Evolutionary conservation across 2,797 vertebrate genomes (phyloP).

Genomic region (Acanthopagrus latus): DNA sequence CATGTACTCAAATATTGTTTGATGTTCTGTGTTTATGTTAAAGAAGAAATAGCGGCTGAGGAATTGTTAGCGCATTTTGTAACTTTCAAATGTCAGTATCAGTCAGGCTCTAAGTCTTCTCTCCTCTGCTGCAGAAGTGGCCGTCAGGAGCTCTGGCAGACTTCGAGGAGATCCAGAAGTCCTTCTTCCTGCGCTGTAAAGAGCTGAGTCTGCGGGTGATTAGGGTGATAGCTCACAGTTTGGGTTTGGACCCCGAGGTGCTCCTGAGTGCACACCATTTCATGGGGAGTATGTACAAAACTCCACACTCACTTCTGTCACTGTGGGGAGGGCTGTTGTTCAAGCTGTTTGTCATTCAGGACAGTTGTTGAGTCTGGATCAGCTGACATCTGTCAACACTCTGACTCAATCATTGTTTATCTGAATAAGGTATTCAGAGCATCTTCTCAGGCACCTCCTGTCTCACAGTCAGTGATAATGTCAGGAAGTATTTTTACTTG

Average conservation of each 20-base stretch:
- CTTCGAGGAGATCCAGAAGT: constrained; percentile 68
- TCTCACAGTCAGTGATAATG: not conserved
- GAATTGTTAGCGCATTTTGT: not conserved
- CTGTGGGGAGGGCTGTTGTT: not conserved
- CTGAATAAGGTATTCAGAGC: not conserved
- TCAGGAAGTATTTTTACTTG: not conserved
- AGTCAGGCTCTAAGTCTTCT: not conserved
- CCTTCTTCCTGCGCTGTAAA: constrained; percentile 80
- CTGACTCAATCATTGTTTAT: not conserved
- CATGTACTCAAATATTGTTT: too few species aligned
- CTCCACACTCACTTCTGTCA: not conserved
- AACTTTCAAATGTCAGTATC: not conserved
- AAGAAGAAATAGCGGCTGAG: not conserved
- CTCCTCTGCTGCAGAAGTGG: constrained; percentile 75
- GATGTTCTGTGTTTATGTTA: not conserved
- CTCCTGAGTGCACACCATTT: constrained; percentile 75
- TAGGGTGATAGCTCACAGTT: constrained; percentile 78
- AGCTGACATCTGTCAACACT: not conserved
- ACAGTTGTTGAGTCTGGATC: not conserved
- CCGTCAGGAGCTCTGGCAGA: constrained; percentile 53
- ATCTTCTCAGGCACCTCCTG: not conserved
- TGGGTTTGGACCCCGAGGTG: constrained; percentile 75
- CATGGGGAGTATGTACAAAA: constrained; percentile 76
- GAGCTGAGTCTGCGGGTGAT: constrained; percentile 81
- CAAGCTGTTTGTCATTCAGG: not conserved